Conservation (phyloP, 1,140 invertebrate species). For the Zaprionus vittiger region DNA sequence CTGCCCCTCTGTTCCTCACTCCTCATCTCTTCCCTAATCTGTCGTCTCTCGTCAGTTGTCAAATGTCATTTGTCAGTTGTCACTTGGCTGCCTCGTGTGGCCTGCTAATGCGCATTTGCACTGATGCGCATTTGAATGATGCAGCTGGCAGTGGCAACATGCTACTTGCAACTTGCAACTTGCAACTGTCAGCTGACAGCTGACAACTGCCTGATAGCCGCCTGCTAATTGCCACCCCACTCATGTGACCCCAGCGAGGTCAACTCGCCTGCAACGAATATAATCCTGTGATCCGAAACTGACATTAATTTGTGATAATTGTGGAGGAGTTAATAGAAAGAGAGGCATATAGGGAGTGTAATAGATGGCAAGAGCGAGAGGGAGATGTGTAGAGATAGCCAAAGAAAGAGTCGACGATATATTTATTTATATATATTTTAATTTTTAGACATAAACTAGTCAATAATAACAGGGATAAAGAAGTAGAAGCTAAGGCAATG, state of each 20-base stretch:
- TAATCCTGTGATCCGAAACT: not conserved
- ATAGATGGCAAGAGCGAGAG: not conserved
- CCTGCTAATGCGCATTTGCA: conserved; percentile 69
- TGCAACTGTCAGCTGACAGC: conserved; percentile 33
- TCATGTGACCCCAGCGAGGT: not conserved
- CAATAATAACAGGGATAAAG: no score
- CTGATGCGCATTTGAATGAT: conserved; percentile 66
- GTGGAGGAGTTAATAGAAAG: not conserved
- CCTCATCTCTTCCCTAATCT: conserved; percentile 12
- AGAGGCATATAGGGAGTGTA: not conserved
- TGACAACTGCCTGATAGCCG: conserved; percentile 40
- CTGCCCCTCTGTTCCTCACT: not conserved
- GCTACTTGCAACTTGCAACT: conserved; percentile 25
- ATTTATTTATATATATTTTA: no score
- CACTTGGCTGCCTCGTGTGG: conserved; percentile 69
- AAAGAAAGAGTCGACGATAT: no score
- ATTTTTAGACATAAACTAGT: no score
- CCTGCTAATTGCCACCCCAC: conserved; percentile 36
- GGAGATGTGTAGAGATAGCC: not conserved
- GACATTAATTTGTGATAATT: not conserved
- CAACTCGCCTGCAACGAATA: not conserved
- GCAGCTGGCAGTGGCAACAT: conserved; percentile 48
- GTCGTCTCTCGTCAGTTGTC: conserved; percentile 41
- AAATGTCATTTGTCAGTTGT: conserved; percentile 67
- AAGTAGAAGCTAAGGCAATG: no score